Conservation (phyloP, 2,113 vertebrate genomes). For the rat (Rattus norvegicus) region GRCr8 NC_086021.1:141417001-141417500, state of each 20-base stretch:
- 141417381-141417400: too few relatives aligned
- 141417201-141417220: not conserved
- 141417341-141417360: not conserved
- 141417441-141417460: too few relatives aligned
- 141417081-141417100: conserved; percentile 11
- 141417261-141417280: not conserved
- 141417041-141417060: not conserved
- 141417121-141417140: not conserved
- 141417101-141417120: not conserved
- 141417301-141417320: not conserved
- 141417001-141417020: conserved; percentile 25
- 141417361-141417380: too few relatives aligned
- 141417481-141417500: too few relatives aligned
- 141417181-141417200: not conserved
- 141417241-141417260: not conserved
- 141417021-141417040: not conserved
- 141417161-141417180: not conserved
- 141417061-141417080: conserved; percentile 9
- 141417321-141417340: not conserved
- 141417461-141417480: too few relatives aligned
- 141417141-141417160: not conserved
- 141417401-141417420: too few relatives aligned
- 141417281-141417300: not conserved
- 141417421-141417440: too few relatives aligned
- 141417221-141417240: not conserved